These are phyloP conservation scores for Tuberolachnus salignus DNA, from an alignment of 2,888 invertebrate species.

Conservation along the genomic window DNA sequence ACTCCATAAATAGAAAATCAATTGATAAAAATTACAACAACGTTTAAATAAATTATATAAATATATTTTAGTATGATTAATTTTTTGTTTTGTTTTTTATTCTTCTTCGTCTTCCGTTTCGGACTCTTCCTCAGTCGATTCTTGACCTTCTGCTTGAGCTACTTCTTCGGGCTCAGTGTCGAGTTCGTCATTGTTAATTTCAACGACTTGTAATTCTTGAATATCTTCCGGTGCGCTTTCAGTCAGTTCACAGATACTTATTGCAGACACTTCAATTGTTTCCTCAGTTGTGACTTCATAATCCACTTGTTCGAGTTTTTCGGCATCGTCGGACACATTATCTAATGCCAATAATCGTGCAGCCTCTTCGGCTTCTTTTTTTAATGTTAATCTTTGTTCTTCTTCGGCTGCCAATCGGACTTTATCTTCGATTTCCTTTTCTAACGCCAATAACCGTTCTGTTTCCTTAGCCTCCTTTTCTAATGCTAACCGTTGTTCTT, in stretches of 20 bases:
- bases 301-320: conserved; percentile 60
- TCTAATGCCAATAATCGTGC: conserved; percentile 62
- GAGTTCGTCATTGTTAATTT: not conserved
- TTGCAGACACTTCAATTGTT: not conserved
- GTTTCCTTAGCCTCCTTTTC: conserved; percentile 16
- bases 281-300: conserved; percentile 53
- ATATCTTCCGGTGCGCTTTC: conserved; percentile 35
- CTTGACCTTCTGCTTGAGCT: conserved; percentile 23
- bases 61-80: conserved; percentile 8
- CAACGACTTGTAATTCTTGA: conserved; percentile 24
- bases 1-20: conserved; percentile 11
- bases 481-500: not conserved
- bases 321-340: conserved; percentile 68
- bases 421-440: conserved; percentile 59
- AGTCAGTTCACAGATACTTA: conserved; percentile 21
- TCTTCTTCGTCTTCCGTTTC: conserved; percentile 30
- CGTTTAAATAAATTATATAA: conserved; percentile 18
- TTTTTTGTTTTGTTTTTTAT: conserved; percentile 3
- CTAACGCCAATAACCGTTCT: not conserved
- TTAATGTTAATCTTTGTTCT: conserved; percentile 64
- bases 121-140: conserved; percentile 24
- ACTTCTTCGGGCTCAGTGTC: conserved; percentile 13
- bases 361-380: conserved; percentile 61
- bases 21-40: conserved; percentile 8
- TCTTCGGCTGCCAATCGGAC: conserved; percentile 60